These are phyloP conservation scores for Dreissena rostriformis DNA, from an alignment of 1,140 invertebrate species.

Conservation along the genomic window DNA sequence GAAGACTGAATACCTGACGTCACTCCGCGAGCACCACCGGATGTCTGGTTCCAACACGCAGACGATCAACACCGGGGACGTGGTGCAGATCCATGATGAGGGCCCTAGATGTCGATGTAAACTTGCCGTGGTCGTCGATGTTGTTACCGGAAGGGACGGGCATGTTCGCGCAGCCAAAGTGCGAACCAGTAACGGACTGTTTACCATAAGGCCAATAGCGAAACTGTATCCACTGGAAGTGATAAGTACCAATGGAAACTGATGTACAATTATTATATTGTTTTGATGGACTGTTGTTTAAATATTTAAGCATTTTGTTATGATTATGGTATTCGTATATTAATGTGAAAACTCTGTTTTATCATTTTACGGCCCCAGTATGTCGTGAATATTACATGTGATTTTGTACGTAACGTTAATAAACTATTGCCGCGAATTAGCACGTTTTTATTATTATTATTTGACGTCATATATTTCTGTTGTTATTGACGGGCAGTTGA, in stretches of 20 bases:
- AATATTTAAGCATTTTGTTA: no score
- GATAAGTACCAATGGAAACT: background rate
- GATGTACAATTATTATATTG: no score
- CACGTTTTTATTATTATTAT: no score
- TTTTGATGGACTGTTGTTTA: no score
- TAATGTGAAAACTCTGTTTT: no score
- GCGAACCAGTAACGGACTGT: conserved; percentile 4
- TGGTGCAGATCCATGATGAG: conserved; percentile 23
- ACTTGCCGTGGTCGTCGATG: conserved; percentile 11
- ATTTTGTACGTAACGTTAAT: no score
- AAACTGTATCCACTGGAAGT: conserved; percentile 34
- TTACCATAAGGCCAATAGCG: conserved; percentile 10
- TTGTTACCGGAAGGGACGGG: conserved; percentile 6
- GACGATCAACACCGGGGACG: conserved; percentile 6
- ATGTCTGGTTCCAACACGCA: conserved; percentile 7
- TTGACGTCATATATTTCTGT: no score
- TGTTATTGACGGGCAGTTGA: no score
- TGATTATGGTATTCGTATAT: no score
- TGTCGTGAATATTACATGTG: no score
- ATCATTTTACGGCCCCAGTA: no score
- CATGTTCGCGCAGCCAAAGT: conserved; percentile 11
- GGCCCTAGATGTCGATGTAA: conserved; percentile 13
- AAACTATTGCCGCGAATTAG: no score
- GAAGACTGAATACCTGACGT: conserved; percentile 31
- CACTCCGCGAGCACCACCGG: conserved; percentile 21